phyloP scores from a whole-genome alignment of 2,797 vertebrate genomes.

The Anguilla marmorata region DNA sequence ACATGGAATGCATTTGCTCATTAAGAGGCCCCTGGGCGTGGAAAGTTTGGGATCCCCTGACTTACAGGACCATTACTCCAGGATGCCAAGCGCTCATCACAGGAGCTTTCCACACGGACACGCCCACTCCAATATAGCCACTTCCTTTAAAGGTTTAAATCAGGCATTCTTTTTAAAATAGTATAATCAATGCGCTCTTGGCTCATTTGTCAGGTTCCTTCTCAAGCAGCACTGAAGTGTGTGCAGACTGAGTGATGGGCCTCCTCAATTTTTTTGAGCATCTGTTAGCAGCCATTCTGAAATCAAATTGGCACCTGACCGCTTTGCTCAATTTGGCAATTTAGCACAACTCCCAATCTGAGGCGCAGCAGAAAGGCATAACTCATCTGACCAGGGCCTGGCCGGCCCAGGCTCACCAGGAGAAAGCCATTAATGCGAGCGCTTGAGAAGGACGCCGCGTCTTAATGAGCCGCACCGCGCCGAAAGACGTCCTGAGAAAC shows the following conservation, averaged over 20 bases:
- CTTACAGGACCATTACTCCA: neutral
- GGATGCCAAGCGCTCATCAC: neutral
- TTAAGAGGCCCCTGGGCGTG: neutral
- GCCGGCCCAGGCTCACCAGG: neutral
- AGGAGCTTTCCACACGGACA: neutral
- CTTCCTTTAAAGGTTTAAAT: neutral
- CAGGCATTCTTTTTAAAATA: neutral
- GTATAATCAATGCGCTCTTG: neutral
- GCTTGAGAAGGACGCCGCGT: neutral
- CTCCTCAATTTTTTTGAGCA: neutral
- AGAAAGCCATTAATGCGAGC: neutral
- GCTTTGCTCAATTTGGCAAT: neutral
- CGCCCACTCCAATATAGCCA: neutral
- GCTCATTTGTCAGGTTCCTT: neutral
- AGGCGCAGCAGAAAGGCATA: neutral
- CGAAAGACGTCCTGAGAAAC: neutral
- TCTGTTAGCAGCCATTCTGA: neutral
- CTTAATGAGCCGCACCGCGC: constrained; percentile 27
- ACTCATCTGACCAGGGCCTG: neutral
- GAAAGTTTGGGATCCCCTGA: neutral
- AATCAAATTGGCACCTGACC: neutral
- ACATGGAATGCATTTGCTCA: neutral
- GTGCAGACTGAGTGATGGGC: too few relatives aligned
- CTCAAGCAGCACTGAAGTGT: neutral
- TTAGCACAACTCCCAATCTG: too few relatives aligned